Base-by-base conservation (phyloP, 1,140 invertebrate species). In the Papilio polyxenes region DNA sequence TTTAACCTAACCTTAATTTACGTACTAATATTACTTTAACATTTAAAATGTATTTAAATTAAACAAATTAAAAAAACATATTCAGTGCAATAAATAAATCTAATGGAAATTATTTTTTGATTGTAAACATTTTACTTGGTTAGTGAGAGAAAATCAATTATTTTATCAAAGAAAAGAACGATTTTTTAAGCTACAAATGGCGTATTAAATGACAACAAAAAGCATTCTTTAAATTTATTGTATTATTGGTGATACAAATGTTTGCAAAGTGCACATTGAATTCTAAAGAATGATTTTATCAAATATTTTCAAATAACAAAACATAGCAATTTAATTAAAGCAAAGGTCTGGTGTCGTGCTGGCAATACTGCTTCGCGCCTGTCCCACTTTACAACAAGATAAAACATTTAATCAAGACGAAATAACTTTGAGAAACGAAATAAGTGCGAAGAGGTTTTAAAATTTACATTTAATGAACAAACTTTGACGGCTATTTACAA, bases 381-480 rank as follows among this genome's bases (percentile, higher is more conserved):
- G 62, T 69, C 78, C 78, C 78, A 80, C 59, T 80, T 80, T 69
- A 44, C 78, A 40, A 62, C 20, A 80, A 69, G 78, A 80, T 80
- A 80, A 80, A 80, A 80, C 78, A 80, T 80, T 80, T 80, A 80
- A 80, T 80, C 78, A 80, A 69, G 78, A 69, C 78, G 44, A 80
- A 80, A 80, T 10, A 80, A 80, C 78, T 37, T 48, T 37, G 56
- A 80, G 78, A 80, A 65, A 80, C 37, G 78, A 65, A 80, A 80
- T 80, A 80, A 69, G 59, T 65, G 20, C 17, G 59, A 80, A 37
- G 20, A 80, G 78, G 78, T 80, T 80, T 80, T 80, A 80, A 80
- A 80, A 80, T 80, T 80, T 65, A 80, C 78, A 80, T 80, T 65
- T 80, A 80, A 80, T 80, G 78, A 80, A 80, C 78, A 80, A 59